Conservation (phyloP, 2,113 vertebrate species). For the Melospiza georgiana region DNA sequence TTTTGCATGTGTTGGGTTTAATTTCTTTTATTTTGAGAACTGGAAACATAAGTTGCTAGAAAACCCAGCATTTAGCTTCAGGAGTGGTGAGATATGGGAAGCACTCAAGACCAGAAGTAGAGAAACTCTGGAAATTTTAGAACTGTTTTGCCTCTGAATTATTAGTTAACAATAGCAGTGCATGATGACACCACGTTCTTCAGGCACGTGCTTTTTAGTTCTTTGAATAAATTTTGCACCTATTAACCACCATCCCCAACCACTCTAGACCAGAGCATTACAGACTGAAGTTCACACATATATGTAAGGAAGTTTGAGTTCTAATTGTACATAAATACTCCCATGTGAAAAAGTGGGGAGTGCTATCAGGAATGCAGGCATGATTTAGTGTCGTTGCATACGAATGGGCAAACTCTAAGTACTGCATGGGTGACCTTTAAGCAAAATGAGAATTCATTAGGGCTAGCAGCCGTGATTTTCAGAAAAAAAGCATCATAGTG, state of each 20-base stretch:
- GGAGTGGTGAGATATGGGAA: background rate
- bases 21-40: background rate
- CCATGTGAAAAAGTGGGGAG: background rate
- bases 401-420: background rate
- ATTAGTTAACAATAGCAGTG: background rate
- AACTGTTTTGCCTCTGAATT: background rate
- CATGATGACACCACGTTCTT: fast-evolving
- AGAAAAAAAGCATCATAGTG: background rate
- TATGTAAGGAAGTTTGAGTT: background rate
- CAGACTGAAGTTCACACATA: background rate
- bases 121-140: background rate
- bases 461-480: background rate
- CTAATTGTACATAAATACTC: background rate
- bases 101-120: background rate
- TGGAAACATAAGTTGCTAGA: background rate
- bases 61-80: background rate
- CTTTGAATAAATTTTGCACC: background rate
- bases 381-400: background rate
- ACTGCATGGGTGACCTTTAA: background rate
- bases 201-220: background rate
- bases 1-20: background rate
- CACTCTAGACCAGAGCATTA: background rate
- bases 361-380: background rate
- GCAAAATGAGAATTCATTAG: background rate
- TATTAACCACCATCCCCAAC: background rate